Evolutionary conservation across 1,140 invertebrate species (phyloP), one percentile per base, ranked within the genome.

Genomic region (Drosophila ohnishii): DNA sequence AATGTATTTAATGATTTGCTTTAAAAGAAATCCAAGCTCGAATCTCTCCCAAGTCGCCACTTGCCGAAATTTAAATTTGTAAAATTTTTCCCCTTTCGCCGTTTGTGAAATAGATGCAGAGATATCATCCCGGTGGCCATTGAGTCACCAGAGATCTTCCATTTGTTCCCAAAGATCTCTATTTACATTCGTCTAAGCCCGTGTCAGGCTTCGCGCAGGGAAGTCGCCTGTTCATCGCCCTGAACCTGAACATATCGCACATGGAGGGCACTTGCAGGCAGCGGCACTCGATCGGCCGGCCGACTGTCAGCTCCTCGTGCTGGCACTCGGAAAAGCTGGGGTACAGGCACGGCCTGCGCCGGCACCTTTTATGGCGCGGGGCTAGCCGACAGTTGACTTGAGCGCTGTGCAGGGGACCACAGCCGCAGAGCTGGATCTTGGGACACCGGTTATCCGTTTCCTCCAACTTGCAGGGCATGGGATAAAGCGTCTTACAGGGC

Each of bases 251-350:
- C 16, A 69, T 16, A 0, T 22, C 0, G 34, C 78, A 80, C 5
- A 25, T 28, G 10, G 48, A 10, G 0, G 22, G 14, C 1, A 22
- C 16, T 3, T 58, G 34, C 10, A 61, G 47, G 44, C 74, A 77
- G 19, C 22, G 40, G 25, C 78, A 80, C 58, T 80, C 78, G 0
- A 47, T 14, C 11, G 62, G 40, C 3, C 51, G 62, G 1, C 2
- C 0, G 4, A n/a, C 28, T 2, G 42, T 14, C 3, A 75, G 16
- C 25, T 55, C 25, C 0, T 47, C 57, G 19, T 55, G 51, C 16
- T 61, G 16, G 28, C 78, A 80, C 48, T 80, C 78, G 0, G 78
- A 80, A 48, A 80, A 80, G 45, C 72, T 66, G 22, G 78, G 78
- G 40, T 80, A 80, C 35, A 56, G 42, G 5, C 64, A 71, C 0